A percentile compares a stretch with the other conserved stretches of the same genome.
These are phyloP conservation scores for Eustalomyia histrio DNA, from an alignment of 2,888 invertebrate species.

Conservation along the genomic window DNA sequence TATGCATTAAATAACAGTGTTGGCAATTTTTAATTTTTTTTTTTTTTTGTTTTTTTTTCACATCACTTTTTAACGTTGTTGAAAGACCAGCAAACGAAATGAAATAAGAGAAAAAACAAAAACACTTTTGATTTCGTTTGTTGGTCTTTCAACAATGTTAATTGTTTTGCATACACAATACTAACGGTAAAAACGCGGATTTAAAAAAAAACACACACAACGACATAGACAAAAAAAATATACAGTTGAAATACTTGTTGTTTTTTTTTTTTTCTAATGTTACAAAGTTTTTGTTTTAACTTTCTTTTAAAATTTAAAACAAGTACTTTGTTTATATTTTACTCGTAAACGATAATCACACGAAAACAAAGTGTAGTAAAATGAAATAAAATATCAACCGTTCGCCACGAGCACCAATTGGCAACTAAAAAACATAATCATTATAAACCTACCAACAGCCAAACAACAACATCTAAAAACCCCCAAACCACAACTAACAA, in stretches of 20 bases:
- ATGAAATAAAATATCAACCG: conserved; percentile 36
- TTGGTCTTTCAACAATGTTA: background rate
- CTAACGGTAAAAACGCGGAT: background rate
- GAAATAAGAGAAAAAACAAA: no score
- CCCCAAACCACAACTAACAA: background rate
- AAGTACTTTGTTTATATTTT: background rate
- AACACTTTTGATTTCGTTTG: background rate
- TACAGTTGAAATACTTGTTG: background rate
- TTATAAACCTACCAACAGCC: background rate
- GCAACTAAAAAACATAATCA: conserved; percentile 46
- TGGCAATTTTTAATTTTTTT: background rate
- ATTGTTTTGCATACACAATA: background rate
- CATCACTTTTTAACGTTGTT: no score
- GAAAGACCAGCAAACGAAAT: no score
- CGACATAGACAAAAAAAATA: background rate
- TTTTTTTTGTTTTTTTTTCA: background rate
- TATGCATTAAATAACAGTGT: background rate
- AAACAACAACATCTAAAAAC: background rate
- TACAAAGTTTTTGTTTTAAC: conserved; percentile 6
- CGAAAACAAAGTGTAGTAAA: background rate
- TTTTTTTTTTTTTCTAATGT: background rate
- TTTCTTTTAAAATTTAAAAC: background rate
- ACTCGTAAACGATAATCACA: background rate
- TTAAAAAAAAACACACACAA: background rate
- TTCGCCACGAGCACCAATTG: conserved; percentile 45